Base-by-base conservation (phyloP, 2,888 invertebrate genomes). In the Gnatocerus cornutus region DNA sequence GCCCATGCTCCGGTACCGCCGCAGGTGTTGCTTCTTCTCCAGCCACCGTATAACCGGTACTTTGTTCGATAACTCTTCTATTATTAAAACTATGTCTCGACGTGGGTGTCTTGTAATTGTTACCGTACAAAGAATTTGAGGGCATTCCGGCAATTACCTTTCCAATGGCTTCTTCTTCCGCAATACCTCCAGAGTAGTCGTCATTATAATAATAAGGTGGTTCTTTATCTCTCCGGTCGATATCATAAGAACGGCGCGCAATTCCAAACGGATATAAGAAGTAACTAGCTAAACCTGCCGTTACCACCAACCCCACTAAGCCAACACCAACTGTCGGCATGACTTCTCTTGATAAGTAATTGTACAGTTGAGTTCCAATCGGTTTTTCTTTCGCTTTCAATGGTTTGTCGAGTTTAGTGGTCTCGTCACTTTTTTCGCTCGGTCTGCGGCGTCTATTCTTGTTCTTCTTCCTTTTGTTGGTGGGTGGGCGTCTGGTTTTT, bases 241-340 rank as follows among this genome's bases (percentile, higher is more conserved):
- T 87, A 7, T 91, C 90, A 75, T 91, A 91, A 4, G 90, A 90
- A 73, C 92, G 86, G 64, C 91, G 85, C 0, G 90, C 89, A 5
- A 89, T 88, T 0, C 90, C 87, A 72, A 93, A 92, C 3, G 93
- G 93, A 84, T 93, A 93, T 13, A 93, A 84, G 81, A 93, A 91
- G 76, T 93, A 92, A 61, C 92, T 91, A 30, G 93, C 93, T 33
- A 93, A 82, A 1, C 93, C 93, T 1, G 92, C 91, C 39, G 92
- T 88, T 69, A 93, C 89, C 69, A 93, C 90, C 43, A 93, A 83
- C 0, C 93, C 93, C 8, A 93, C 89, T 13, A 93, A 84, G 76
- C 93, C 93, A 0, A 93, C 91, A 0, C 93, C 93, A 13, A 93
- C 92, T 29, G 92, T 92, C 0, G 93, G 93, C 91, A 93, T 93